These are phyloP conservation scores for Rhinogobio ventralis DNA, from an alignment of 2,797 vertebrate genomes.

Conservation along the genomic window DNA sequence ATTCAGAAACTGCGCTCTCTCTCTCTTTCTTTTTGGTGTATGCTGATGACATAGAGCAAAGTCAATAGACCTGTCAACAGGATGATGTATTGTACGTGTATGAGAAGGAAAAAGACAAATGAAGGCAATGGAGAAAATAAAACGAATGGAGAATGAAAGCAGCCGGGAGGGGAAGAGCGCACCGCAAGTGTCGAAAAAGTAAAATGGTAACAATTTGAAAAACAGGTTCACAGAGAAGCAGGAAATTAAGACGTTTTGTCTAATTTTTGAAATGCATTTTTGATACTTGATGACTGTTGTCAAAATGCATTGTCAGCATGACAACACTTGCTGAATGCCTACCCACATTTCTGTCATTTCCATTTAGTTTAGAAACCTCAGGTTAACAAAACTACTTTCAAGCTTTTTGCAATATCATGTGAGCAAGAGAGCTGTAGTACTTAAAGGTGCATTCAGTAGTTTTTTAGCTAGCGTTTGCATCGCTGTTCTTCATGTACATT, in stretches of 20 bases:
- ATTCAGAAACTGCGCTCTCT: not conserved
- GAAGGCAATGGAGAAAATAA: conserved; percentile 22
- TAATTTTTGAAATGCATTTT: no score
- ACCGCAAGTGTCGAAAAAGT: conserved; percentile 21
- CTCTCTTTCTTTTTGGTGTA: not conserved
- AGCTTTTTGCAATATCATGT: not conserved
- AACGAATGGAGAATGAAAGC: not conserved
- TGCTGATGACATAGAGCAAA: conserved; percentile 39
- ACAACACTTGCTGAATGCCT: not conserved
- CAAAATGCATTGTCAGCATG: not conserved
- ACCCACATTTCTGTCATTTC: not conserved
- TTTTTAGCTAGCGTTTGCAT: not conserved
- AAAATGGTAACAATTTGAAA: not conserved
- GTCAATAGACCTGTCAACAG: conserved; percentile 28
- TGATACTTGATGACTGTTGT: not conserved
- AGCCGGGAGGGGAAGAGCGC: not conserved
- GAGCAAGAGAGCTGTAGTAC: not conserved
- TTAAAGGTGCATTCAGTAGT: no score
- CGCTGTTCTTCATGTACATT: not conserved
- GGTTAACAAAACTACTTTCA: not conserved
- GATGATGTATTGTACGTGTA: conserved; percentile 30
- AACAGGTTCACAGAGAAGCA: not conserved
- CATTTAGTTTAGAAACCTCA: not conserved
- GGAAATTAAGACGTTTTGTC: conserved; percentile 2
- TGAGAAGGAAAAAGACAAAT: conserved; percentile 39